phyloP scores from a whole-genome alignment of 2,888 invertebrate genomes.

The Nudaria mundana region DNA sequence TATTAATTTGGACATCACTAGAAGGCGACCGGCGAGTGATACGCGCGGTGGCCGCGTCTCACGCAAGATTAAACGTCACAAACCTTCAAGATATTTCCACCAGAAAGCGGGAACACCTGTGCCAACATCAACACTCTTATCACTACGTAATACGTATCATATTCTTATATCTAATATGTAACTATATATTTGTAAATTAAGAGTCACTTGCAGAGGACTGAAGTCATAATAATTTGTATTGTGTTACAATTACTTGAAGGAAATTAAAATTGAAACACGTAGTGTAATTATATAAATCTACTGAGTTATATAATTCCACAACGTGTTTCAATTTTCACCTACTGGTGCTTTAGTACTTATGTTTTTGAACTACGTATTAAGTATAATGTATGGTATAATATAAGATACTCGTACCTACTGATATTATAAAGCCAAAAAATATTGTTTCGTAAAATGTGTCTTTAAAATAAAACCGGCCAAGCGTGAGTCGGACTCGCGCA shows the following conservation, averaged over 20 bases:
- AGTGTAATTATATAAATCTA: slow-evolving; percentile 13
- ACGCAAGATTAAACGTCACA: slow-evolving; percentile 81
- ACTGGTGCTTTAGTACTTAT: too few relatives aligned
- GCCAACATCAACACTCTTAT: slow-evolving; percentile 32
- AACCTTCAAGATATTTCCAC: slow-evolving; percentile 66
- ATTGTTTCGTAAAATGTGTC: too few relatives aligned
- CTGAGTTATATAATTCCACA: too few relatives aligned
- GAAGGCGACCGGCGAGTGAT: slow-evolving; percentile 62
- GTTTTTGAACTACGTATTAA: too few relatives aligned
- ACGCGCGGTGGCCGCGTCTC: slow-evolving; percentile 72
- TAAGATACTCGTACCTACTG: too few relatives aligned
- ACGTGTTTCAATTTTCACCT: too few relatives aligned
- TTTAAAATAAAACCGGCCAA: too few relatives aligned
- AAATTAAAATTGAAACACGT: slow-evolving; percentile 32
- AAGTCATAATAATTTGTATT: slow-evolving; percentile 42
- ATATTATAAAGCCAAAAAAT: too few relatives aligned
- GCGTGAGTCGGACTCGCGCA: too few relatives aligned
- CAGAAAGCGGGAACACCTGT: slow-evolving; percentile 41
- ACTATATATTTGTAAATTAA: slow-evolving; percentile 32
- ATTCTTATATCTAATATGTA: slow-evolving; percentile 15
- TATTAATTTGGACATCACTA: slow-evolving; percentile 43
- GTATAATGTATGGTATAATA: too few relatives aligned
- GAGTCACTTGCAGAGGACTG: slow-evolving; percentile 63
- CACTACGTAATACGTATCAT: slow-evolving; percentile 27
- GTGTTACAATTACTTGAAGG: slow-evolving; percentile 43